phyloP scores from a whole-genome alignment of 2,113 vertebrate species.

The Ictalurus punctatus region DNA sequence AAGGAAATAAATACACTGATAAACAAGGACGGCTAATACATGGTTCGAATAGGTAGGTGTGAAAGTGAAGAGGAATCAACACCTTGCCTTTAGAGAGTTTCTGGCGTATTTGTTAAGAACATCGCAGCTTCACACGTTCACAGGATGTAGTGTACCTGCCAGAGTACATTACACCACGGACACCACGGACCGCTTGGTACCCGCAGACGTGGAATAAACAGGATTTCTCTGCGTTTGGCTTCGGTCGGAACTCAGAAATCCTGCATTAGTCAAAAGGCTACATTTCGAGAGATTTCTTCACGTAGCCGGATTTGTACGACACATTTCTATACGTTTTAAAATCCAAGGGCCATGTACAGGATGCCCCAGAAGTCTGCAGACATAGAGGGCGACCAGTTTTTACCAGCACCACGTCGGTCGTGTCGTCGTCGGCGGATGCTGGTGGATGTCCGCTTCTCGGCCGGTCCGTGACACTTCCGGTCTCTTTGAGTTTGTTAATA shows the following conservation, averaged over 20 bases:
- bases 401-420: too few species aligned
- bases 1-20: background rate
- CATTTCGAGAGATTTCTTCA: background rate
- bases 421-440: too few species aligned
- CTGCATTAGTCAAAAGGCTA: background rate
- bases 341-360: background rate
- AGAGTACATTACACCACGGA: constrained; percentile 19
- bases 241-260: background rate
- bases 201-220: background rate
- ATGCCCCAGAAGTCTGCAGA: too few species aligned
- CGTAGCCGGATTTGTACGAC: background rate
- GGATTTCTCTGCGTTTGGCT: constrained; percentile 24
- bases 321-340: background rate
- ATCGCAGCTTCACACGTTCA: background rate
- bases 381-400: too few species aligned
- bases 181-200: constrained; percentile 3
- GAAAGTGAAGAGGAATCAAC: background rate
- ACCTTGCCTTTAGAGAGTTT: background rate
- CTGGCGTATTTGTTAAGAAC: constrained; percentile 14
- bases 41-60: background rate
- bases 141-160: background rate
- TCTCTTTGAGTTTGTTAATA: too few species aligned
- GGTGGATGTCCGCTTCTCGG: too few species aligned
- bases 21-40: background rate
- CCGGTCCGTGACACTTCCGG: too few species aligned